These are phyloP conservation scores for Drosophila rubida DNA, from an alignment of 2,888 invertebrate genomes.

Conservation along the genomic window DNA sequence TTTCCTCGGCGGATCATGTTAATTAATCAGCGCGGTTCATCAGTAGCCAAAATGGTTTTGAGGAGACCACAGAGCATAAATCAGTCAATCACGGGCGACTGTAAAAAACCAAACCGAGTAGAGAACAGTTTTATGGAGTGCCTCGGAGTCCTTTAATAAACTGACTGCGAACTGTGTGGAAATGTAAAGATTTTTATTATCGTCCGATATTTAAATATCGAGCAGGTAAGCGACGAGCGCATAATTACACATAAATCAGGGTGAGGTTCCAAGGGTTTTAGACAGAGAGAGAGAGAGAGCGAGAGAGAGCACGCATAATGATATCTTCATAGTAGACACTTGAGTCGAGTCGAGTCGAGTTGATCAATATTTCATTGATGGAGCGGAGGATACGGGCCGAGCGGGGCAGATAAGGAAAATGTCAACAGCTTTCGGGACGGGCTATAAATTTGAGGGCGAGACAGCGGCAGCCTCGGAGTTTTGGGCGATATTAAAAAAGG, in stretches of 20 bases:
- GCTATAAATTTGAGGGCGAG: slow-evolving; percentile 72
- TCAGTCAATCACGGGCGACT: slow-evolving; percentile 43
- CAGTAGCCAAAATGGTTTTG: slow-evolving; percentile 37
- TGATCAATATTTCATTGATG: slow-evolving; percentile 77
- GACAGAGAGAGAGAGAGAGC: too few species aligned
- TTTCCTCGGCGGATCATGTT: not conserved
- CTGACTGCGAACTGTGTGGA: slow-evolving; percentile 36
- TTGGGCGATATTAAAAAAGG: slow-evolving; percentile 76
- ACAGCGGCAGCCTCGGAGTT: slow-evolving; percentile 15
- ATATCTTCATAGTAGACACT: slow-evolving; percentile 67
- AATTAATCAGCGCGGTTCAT: slow-evolving; percentile 34
- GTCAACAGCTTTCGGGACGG: slow-evolving; percentile 76
- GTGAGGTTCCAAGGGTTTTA: slow-evolving; percentile 30
- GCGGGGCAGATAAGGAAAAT: slow-evolving; percentile 76
- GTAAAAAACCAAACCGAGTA: not conserved
- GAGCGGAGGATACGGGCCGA: slow-evolving; percentile 50
- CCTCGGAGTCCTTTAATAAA: slow-evolving; percentile 71
- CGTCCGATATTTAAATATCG: slow-evolving; percentile 67
- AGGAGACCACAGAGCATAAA: slow-evolving; percentile 55
- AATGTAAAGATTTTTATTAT: slow-evolving; percentile 68
- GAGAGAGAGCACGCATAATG: slow-evolving; percentile 75
- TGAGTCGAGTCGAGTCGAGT: slow-evolving; percentile 4
- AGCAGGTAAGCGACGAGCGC: slow-evolving; percentile 16
- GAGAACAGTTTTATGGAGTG: slow-evolving; percentile 56
- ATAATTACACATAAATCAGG: slow-evolving; percentile 72